Evolutionary conservation across 2,113 vertebrate genomes (phyloP).

Genomic region (Axis porcinus): DNA sequence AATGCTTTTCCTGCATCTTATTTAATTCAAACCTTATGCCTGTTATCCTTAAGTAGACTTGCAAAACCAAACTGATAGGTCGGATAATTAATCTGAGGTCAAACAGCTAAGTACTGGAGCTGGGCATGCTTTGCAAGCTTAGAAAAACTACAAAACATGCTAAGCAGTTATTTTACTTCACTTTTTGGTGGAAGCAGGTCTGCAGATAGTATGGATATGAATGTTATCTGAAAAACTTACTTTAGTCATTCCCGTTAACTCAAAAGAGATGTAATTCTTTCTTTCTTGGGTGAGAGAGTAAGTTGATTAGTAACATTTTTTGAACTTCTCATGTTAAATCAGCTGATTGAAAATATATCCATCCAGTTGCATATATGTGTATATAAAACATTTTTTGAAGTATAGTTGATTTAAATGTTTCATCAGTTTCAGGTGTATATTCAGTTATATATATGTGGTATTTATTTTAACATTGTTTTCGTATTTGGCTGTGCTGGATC

Average conservation of each 20-base stretch:
- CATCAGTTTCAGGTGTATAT: neutral
- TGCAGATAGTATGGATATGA: neutral
- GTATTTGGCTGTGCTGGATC: neutral
- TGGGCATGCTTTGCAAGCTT: neutral
- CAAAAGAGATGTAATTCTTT: neutral
- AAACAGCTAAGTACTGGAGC: neutral
- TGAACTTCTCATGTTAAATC: neutral
- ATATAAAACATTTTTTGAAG: neutral
- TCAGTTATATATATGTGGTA: neutral
- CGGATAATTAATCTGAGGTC: neutral
- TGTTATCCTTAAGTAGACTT: neutral
- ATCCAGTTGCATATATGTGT: neutral
- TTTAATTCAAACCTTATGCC: slow-evolving; percentile 13
- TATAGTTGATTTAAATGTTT: neutral
- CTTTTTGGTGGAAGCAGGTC: neutral
- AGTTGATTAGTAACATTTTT: neutral
- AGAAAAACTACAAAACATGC: neutral
- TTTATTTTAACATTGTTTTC: slow-evolving; percentile 42
- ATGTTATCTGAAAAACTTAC: neutral
- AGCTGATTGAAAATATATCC: neutral
- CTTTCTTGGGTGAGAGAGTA: neutral
- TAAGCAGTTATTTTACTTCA: neutral
- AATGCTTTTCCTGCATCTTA: neutral
- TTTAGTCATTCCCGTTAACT: neutral
- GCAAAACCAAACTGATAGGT: neutral